Evolutionary conservation across 92 coral and sea anemone genomes (phyloP), one percentile per base, ranked within the genome.

Genomic region (Actinostola sp.): DNA sequence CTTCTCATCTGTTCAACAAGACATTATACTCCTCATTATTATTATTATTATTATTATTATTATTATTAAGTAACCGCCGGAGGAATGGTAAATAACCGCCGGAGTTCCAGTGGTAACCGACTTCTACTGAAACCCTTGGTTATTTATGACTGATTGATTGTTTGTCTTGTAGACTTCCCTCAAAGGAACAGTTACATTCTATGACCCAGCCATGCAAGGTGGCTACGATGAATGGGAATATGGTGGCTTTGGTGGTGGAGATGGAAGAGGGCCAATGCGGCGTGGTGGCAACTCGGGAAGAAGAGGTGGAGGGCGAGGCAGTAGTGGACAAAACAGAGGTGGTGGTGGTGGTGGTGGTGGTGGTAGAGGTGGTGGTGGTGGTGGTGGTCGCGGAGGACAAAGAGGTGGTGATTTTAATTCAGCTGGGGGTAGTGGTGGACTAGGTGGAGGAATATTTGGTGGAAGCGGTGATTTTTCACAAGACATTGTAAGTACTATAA

Each of bases 181-280:
- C 43, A 95, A 92, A 53, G 99, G 99, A 0, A 86, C 74, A 36
- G 92, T 95, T n/a, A 66, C 66, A 24, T 89, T 95, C 30, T 95
- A 90, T 52, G 97, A 95, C 56, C 99, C 99, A 63, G 59, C 85
- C 11, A 32, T 59, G 38, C 43, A 70, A 23, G 84, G 77, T 23
- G 76, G 67, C 25, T 65, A 63, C 14, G 84, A 82, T 61, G 87
- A 92, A 53, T 87, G 89, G 85, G 93, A 73, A 19, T 88, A 69
- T 66, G 94, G 88, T 57, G 92, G 92, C 13, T 84, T 42, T 71
- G 82, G 88, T 61, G 84, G 88, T n/a, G 71, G n/a, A n/a, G n/a
- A 84, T 49, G 83, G 91, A 27, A 75, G 86, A 32, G 87, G 97
- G 1, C 82, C 84, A 15, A 75, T 85, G 36, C 86, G 97, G 74